These are phyloP conservation scores for Picathartes gymnocephalus DNA, from an alignment of 2,113 vertebrate genomes.

Conservation along the genomic window DNA sequence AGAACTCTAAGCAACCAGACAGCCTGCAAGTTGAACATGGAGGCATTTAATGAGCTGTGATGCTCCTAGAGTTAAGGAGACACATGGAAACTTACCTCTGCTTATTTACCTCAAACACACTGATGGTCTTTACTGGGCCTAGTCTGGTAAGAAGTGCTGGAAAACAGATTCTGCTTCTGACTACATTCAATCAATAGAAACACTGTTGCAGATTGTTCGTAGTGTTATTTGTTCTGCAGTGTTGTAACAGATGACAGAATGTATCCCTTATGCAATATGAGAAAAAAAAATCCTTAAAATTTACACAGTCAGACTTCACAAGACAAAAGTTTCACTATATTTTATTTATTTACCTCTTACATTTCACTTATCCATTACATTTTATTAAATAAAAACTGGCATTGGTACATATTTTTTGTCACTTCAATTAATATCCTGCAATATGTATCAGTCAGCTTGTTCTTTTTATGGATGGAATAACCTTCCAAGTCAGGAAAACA, in stretches of 20 bases:
- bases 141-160: neutral
- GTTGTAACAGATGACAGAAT: neutral
- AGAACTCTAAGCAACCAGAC: neutral
- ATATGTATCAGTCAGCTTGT: neutral
- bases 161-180: neutral
- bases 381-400: neutral
- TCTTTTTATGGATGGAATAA: neutral
- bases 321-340: neutral
- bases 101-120: neutral
- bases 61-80: neutral
- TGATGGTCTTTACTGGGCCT: neutral
- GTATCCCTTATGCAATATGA: neutral
- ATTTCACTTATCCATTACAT: neutral
- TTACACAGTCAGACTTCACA: neutral
- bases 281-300: neutral
- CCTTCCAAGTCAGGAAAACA: neutral
- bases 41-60: neutral
- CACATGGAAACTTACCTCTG: neutral
- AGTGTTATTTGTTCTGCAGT: neutral
- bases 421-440: neutral
- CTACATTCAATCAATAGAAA: neutral
- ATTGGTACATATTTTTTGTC: neutral
- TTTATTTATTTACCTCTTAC: neutral
- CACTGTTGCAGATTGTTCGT: neutral
- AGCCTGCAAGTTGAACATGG: neutral